Evolutionary conservation across 2,113 vertebrate genomes (phyloP).

Genomic region (Copsychus sechellarum): DNA sequence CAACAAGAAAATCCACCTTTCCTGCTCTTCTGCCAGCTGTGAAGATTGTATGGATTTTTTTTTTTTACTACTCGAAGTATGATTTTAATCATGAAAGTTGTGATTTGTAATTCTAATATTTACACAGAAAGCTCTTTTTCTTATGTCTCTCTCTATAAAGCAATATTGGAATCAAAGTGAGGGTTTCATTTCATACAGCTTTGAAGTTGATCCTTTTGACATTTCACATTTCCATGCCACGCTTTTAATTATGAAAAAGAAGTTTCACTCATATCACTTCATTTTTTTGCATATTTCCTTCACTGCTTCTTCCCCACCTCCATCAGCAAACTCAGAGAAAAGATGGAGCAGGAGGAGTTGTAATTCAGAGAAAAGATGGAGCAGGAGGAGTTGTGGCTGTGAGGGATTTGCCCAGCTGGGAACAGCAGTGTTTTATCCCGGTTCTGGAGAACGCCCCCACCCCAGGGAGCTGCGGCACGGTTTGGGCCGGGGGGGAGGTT

Average conservation of each 20-base stretch:
- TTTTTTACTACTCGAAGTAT: background rate
- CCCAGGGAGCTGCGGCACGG: fast-evolving
- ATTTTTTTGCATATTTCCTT: background rate
- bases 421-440: fast-evolving
- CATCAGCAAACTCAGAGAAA: background rate
- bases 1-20: background rate
- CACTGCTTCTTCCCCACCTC: background rate
- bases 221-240: slow-evolving; percentile 24
- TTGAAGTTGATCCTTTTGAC: slow-evolving; percentile 64
- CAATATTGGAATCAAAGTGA: slow-evolving; percentile 43
- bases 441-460: fast-evolving
- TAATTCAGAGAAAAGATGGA: background rate
- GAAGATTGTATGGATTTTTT: background rate
- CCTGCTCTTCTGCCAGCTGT: background rate
- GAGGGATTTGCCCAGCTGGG: fast-evolving
- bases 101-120: slow-evolving; percentile 63
- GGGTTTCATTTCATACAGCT: slow-evolving; percentile 39
- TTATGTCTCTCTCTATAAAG: background rate
- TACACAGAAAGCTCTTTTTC: slow-evolving; percentile 38
- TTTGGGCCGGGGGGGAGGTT: background rate
- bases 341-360: fast-evolving
- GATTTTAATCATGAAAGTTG: slow-evolving; percentile 49
- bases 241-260: slow-evolving; percentile 19
- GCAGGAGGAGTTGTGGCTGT: fast-evolving
- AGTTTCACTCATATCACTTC: background rate